These are phyloP conservation scores for Bedellia somnulentella DNA, from an alignment of 2,888 invertebrate genomes.

Conservation along the genomic window DNA sequence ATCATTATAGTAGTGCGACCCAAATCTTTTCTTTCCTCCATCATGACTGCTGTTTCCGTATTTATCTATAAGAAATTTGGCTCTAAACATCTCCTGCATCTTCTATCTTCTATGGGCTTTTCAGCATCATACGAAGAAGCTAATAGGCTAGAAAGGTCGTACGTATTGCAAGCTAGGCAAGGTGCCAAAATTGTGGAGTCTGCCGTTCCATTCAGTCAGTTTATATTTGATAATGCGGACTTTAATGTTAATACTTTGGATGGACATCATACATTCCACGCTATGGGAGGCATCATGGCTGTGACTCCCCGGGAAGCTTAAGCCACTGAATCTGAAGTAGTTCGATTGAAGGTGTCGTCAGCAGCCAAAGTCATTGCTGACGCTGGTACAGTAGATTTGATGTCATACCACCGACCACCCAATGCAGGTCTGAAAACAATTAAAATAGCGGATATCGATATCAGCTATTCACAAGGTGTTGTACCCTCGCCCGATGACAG, in stretches of 20 bases:
- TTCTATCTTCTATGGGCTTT: slow-evolving; percentile 2
- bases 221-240: slow-evolving; percentile 3
- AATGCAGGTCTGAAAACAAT: slow-evolving; percentile 1
- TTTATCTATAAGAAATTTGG: slow-evolving; percentile 2
- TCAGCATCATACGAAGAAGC: slow-evolving; percentile 1
- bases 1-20: slow-evolving; percentile 3
- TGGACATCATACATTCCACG: slow-evolving; percentile 3
- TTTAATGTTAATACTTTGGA: slow-evolving; percentile 3
- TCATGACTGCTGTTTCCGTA: neutral
- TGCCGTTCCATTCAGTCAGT: slow-evolving; percentile 3
- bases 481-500: too few species aligned
- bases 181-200: slow-evolving; percentile 2
- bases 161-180: slow-evolving; percentile 3
- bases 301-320: slow-evolving; percentile 2
- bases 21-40: slow-evolving; percentile 2
- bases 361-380: slow-evolving; percentile 1
- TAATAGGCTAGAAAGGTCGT: too few species aligned
- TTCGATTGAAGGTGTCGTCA: slow-evolving; percentile 1
- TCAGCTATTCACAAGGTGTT: slow-evolving; percentile 3
- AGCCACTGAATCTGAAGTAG: neutral
- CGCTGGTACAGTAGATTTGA: slow-evolving; percentile 1
- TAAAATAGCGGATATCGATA: slow-evolving; percentile 1
- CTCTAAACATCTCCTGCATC: neutral
- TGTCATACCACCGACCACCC: slow-evolving; percentile 1
- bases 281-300: slow-evolving; percentile 1